These are phyloP conservation scores for Urocyon cinereoargenteus DNA, from an alignment of 2,797 vertebrate genomes.

Conservation along the genomic window DNA sequence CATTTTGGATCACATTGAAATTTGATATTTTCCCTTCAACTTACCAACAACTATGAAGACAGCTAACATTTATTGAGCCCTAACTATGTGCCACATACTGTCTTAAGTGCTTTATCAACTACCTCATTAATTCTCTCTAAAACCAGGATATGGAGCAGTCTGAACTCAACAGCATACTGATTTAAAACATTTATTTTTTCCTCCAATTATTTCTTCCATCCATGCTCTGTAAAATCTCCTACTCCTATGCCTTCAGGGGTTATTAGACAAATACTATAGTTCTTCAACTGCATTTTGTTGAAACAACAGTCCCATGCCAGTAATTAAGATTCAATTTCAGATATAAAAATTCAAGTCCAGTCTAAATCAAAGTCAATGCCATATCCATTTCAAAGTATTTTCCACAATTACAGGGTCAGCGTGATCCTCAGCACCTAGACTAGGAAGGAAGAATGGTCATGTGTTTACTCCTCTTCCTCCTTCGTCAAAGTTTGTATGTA, in stretches of 20 bases:
- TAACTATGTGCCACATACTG: not conserved
- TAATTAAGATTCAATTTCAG: not conserved
- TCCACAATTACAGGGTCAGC: not conserved
- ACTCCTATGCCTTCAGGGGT: not conserved
- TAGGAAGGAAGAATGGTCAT: not conserved
- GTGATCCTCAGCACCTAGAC: not conserved
- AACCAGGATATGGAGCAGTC: not conserved
- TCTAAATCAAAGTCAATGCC: not conserved
- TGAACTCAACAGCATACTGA: not conserved
- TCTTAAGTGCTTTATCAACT: not conserved
- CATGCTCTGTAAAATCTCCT: not conserved
- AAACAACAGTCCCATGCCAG: not conserved
- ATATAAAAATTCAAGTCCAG: not conserved
- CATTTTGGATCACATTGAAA: constrained; percentile 3
- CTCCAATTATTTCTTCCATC: not conserved
- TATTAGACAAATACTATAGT: not conserved
- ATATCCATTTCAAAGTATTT: not conserved
- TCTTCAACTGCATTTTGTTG: not conserved
- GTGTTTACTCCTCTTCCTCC: not conserved
- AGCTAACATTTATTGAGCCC: not conserved
- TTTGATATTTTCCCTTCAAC: constrained; percentile 1
- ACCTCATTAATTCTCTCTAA: constrained; percentile 28
- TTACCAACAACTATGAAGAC: not conserved
- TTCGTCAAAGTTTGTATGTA: not conserved
- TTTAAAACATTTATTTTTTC: not conserved